Evolutionary conservation across 2,113 vertebrate genomes (phyloP).

Genomic region (Dasyurus viverrinus): DNA sequence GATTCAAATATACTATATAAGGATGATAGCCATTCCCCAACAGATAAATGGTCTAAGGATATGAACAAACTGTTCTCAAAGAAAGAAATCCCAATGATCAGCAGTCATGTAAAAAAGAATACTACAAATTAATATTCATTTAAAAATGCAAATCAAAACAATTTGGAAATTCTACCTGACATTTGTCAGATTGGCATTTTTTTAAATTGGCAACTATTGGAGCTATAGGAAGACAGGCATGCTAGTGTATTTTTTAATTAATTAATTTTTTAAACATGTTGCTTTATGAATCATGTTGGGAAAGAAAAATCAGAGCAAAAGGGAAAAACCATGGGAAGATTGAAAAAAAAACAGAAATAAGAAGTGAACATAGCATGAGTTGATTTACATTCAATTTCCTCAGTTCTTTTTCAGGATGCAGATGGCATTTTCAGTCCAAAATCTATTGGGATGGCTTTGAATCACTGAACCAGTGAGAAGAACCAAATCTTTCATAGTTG

Average conservation of each 20-base stretch:
- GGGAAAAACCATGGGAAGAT: too few species aligned
- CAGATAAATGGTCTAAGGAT: neutral
- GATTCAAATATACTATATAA: neutral
- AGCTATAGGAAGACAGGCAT: neutral
- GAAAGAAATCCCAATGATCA: neutral
- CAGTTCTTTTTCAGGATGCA: too few species aligned
- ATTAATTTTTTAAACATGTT: too few species aligned
- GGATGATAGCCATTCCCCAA: neutral
- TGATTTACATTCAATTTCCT: too few species aligned
- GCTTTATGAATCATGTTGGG: too few species aligned
- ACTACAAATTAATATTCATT: neutral
- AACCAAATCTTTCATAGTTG: too few species aligned
- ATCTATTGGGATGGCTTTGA: too few species aligned
- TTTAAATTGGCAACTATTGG: neutral
- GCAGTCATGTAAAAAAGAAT: neutral
- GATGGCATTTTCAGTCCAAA: too few species aligned
- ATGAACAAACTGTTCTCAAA: neutral
- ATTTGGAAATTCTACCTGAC: neutral
- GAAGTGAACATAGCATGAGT: too few species aligned
- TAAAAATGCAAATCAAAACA: neutral
- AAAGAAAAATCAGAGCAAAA: too few species aligned
- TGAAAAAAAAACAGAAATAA: too few species aligned
- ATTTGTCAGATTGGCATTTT: neutral
- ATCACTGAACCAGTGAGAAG: too few species aligned
- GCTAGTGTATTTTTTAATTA: neutral